Evolutionary conservation across 2,113 vertebrate genomes (phyloP).

Genomic region (Oncorhynchus mykiss): DNA sequence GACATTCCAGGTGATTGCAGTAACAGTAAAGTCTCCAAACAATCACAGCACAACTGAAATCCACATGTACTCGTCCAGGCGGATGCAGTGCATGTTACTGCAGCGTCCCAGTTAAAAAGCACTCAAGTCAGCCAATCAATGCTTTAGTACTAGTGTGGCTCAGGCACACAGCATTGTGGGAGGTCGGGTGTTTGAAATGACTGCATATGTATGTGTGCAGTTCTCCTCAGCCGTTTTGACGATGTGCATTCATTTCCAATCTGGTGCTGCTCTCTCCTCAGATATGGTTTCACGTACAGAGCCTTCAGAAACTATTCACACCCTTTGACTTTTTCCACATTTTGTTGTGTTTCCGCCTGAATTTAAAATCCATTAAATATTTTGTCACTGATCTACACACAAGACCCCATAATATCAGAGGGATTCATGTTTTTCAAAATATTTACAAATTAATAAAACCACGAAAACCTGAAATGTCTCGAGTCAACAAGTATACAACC

Average conservation of each 20-base stretch:
- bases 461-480: no score
- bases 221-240: slow-evolving; percentile 44
- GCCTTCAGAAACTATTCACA: no score
- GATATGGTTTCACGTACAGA: slow-evolving; percentile 22
- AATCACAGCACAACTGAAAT: neutral
- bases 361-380: no score
- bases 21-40: neutral
- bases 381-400: no score
- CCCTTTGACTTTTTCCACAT: no score
- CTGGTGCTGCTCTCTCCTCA: slow-evolving; percentile 16
- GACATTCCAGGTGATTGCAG: neutral
- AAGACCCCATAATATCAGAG: no score
- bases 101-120: neutral
- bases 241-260: slow-evolving; percentile 63
- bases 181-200: neutral
- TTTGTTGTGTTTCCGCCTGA: no score
- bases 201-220: neutral
- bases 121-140: neutral
- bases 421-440: no score
- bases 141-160: neutral
- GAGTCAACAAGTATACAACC: slow-evolving; percentile 13
- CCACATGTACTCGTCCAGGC: neutral
- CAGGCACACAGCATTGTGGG: neutral
- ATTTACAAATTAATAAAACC: no score
- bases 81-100: neutral